A percentile compares a stretch with the other conserved stretches of the same genome.
Conservation (phyloP, 2,797 vertebrate species). For the Vespertilio murinus region DNA sequence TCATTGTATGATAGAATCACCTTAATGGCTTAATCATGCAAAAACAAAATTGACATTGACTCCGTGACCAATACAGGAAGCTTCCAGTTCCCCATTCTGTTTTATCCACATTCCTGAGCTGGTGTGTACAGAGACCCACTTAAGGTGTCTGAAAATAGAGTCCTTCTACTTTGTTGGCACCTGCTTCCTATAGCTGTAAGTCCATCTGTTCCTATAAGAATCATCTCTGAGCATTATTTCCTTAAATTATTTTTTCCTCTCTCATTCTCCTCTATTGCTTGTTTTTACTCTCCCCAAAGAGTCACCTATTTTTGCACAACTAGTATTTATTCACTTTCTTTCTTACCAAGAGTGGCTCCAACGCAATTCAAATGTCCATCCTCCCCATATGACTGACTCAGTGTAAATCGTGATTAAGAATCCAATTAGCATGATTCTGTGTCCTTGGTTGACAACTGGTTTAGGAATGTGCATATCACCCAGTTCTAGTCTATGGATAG, state of each 20-base stretch:
- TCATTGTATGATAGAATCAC: slow-evolving; percentile 33
- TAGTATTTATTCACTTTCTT: not conserved
- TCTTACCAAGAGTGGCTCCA: not conserved
- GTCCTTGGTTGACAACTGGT: not conserved
- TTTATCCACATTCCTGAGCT: slow-evolving; percentile 37
- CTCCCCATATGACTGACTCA: not conserved
- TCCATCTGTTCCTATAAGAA: slow-evolving; percentile 54
- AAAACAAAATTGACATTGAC: not conserved
- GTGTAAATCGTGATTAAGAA: not conserved
- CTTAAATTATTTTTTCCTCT: not conserved
- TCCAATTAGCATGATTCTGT: not conserved
- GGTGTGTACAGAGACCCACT: slow-evolving; percentile 1
- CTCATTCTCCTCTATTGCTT: not conserved
- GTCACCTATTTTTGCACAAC: not conserved
- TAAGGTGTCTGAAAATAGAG: slow-evolving; percentile 35
- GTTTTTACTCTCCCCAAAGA: not conserved
- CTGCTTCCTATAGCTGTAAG: slow-evolving; percentile 32
- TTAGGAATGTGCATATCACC: not conserved
- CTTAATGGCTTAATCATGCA: slow-evolving; percentile 1
- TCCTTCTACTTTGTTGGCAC: not conserved
- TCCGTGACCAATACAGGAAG: not conserved
- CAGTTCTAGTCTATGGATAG: not conserved
- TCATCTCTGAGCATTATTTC: slow-evolving; percentile 37
- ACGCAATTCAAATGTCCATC: not conserved
- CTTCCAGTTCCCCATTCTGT: not conserved